Evolutionary conservation across 2,113 vertebrate genomes (phyloP), one percentile per base, ranked within the genome.

Genomic region (Eolophus roseicapilla): DNA sequence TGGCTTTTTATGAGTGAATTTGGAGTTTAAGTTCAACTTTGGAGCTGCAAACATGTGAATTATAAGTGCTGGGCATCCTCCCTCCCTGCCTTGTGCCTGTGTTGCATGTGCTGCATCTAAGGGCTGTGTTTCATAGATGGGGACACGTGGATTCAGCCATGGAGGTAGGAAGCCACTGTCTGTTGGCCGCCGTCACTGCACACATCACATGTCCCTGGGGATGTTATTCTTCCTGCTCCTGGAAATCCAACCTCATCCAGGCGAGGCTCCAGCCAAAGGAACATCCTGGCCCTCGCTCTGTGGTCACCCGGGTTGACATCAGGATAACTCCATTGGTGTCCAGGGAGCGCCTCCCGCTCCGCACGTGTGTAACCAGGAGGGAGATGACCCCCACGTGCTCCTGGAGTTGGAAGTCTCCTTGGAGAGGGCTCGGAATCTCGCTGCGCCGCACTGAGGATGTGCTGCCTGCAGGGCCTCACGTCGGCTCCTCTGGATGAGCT

Each of bases 171-270:
- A 63, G 37, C 82, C 47, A 14, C 41, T 4, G 1, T 41, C 70
- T 5, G 0, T 6, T 2, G 1, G 43, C 67, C 0, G 1, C 70
- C 4, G 3, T 17, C 79, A 3, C 44, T 17, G 75, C 85, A 14
- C 70, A 39, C 68, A 14, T 43, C 88, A 2, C 16, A 43, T 41
- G 35, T 59, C 91, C 50, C 89, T 52, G 46, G 47, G 74, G 91
- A 84, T 19, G 0, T 75, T 57, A 2, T 69, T 82, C 77, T 92
- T 97, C 83, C 86, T 64, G 31, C 49, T n/a, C 57, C 88, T 57
- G 85, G 92, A 94, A 85, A 79, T 33, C 50, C 1, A 3, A 47
- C 50, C 86, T 88, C 62, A 4, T 55, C 39, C 84, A 25, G 47
- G 80, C 44, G 9, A 52, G 37, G 62, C 62, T 88, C 57, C 93